Base-by-base conservation (phyloP, 2,797 vertebrate genomes). In the Gymnopithys bicolor region DNA sequence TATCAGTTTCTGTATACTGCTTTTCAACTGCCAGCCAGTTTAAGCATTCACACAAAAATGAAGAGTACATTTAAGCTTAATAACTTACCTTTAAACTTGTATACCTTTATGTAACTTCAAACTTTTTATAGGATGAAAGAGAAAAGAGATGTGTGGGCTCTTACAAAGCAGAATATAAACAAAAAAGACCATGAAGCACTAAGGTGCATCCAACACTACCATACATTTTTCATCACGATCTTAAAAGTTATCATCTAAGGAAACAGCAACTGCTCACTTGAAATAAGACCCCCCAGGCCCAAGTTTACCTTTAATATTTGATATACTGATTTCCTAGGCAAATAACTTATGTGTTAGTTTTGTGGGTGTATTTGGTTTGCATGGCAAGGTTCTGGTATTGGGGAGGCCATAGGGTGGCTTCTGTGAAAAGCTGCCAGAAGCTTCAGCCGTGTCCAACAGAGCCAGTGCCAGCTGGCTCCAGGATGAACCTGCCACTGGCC, bases 311-410 rank as follows among this genome's bases (percentile, higher is more conserved):
- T 71, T 48, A 73, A 35, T 49, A 46, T 45, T 80, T 4, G 0
- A 12, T 30, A 21, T 35, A 19, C 9, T 30, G 45, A 43, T 19
- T 56, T 75, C 12, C 43, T 63, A 35, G 63, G 25, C 28, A 56
- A 56, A 71, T 49, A 25, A 58, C n/a, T 66, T 66, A 9, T 58
- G 18, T 68, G 25, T 43, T 37, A 19, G 30, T 66, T 90, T 80
- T 77, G 30, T 77, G 45, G 8, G 28, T 25, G 10, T 55, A 45
- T 58, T 58, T 56, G n/a, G 28, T 75, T 32, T 81, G 15, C 19
- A 3, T 3, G 4, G 45, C 55, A 12, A 46, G 15, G 6, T 37
- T 68, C 62, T 39, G 24, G 23, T 63, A 28, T 30, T 0, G 0
- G 13, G 12, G 48, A 18, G 10, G 4, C 4, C 85, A 27, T 12